Conservation (phyloP, 1,140 invertebrate species). For the Aphelenchoides fujianensis region DNA sequence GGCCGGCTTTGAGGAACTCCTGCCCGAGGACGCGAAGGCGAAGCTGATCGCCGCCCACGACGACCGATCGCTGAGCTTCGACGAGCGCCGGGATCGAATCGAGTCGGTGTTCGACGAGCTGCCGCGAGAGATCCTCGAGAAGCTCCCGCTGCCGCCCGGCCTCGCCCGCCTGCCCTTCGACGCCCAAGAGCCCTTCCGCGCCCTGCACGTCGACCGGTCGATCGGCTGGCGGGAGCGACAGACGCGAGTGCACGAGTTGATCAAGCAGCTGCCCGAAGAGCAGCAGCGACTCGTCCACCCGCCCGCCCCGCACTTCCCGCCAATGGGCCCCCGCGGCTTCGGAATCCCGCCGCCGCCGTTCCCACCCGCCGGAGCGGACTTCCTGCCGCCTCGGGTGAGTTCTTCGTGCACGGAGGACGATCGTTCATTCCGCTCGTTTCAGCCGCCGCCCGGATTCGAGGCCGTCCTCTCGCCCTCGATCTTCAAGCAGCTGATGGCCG, state of each 20-base stretch:
- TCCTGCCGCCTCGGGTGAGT: too few relatives aligned
- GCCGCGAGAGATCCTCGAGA: conserved; percentile 7
- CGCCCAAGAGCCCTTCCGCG: background rate
- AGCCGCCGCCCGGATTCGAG: conserved; percentile 12
- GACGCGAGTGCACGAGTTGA: background rate
- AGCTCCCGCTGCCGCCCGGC: conserved; percentile 12
- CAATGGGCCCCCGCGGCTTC: background rate
- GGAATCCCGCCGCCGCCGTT: too few relatives aligned
- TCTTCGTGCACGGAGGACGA: too few relatives aligned
- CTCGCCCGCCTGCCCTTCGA: background rate
- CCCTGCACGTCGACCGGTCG: conserved; percentile 1
- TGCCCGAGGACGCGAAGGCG: background rate
- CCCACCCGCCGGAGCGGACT: too few relatives aligned
- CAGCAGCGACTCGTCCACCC: background rate
- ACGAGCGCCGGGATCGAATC: background rate
- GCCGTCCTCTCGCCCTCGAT: background rate
- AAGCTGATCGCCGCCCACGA: background rate
- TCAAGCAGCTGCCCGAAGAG: background rate
- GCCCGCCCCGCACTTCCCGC: background rate
- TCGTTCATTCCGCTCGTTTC: too few relatives aligned
- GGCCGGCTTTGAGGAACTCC: conserved; percentile 6
- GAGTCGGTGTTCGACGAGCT: conserved; percentile 6
- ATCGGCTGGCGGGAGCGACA: background rate
- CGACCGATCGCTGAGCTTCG: background rate
- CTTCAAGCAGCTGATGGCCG: background rate